Evolutionary conservation across 2,888 invertebrate genomes (phyloP).

Genomic region (Heliconius ismenius): DNA sequence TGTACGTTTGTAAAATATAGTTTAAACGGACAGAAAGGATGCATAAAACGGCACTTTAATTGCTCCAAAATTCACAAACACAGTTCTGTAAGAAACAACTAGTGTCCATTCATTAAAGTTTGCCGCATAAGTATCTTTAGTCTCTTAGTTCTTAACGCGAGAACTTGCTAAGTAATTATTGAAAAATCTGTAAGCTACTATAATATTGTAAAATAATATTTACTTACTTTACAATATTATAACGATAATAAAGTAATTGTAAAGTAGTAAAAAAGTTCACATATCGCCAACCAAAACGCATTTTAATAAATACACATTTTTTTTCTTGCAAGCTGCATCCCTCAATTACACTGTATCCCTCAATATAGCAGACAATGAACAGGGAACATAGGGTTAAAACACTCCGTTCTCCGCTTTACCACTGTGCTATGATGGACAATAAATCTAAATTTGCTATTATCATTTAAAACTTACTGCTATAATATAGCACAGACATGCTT

Average conservation of each 20-base stretch:
- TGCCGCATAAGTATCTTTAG: slow-evolving; percentile 12
- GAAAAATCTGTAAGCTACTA: not conserved
- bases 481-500: too few species aligned
- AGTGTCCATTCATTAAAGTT: slow-evolving; percentile 5
- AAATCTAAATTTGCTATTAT: not conserved
- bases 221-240: too few species aligned
- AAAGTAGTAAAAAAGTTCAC: not conserved
- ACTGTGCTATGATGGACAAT: not conserved
- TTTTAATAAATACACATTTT: too few species aligned
- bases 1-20: not conserved
- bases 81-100: slow-evolving; percentile 12
- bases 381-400: not conserved
- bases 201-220: not conserved
- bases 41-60: slow-evolving; percentile 11
- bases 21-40: not conserved
- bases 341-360: too few species aligned
- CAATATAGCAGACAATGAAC: not conserved
- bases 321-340: too few species aligned
- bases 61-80: slow-evolving; percentile 5
- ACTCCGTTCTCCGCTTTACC: not conserved
- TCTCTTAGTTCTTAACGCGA: not conserved
- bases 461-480: too few species aligned
- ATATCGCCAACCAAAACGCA: not conserved
- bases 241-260: not conserved
- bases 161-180: not conserved